A percentile compares a stretch with the other conserved stretches of the same genome.
Evolutionary conservation across 2,888 invertebrate species (phyloP).

Genomic region (Synanthedon myopaeformis): DNA sequence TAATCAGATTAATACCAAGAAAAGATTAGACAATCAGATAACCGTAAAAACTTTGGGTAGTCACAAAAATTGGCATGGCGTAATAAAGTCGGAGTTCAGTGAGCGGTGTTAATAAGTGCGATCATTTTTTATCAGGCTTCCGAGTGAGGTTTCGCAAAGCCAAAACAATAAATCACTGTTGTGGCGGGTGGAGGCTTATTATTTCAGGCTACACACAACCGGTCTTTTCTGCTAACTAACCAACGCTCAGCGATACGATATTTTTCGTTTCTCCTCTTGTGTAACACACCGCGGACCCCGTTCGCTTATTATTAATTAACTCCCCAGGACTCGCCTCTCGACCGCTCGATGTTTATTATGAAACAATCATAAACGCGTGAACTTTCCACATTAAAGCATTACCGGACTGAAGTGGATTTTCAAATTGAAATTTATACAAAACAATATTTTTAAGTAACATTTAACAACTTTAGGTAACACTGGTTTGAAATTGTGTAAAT

Average conservation of each 20-base stretch:
- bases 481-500: too few relatives aligned
- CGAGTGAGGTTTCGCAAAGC: constrained; percentile 61
- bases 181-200: constrained; percentile 54
- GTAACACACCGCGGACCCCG: constrained; percentile 19
- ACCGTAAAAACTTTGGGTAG: constrained; percentile 22
- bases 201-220: constrained; percentile 49
- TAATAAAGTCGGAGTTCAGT: constrained; percentile 46
- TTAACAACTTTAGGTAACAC: neutral
- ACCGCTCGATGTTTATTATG: constrained; percentile 12
- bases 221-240: constrained; percentile 53
- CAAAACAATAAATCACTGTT: constrained; percentile 61
- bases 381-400: constrained; percentile 3
- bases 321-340: constrained; percentile 26
- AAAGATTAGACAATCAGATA: constrained; percentile 16
- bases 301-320: constrained; percentile 55
- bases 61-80: constrained; percentile 34
- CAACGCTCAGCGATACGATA: constrained; percentile 36
- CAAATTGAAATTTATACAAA: neutral
- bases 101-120: constrained; percentile 59
- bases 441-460: neutral
- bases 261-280: constrained; percentile 37
- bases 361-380: constrained; percentile 25
- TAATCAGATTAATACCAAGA: too few relatives aligned
- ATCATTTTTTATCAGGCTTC: constrained; percentile 63
- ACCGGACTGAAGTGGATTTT: neutral